Evolutionary conservation across 2,888 invertebrate species (phyloP).

Genomic region (Melanargia galathea): DNA sequence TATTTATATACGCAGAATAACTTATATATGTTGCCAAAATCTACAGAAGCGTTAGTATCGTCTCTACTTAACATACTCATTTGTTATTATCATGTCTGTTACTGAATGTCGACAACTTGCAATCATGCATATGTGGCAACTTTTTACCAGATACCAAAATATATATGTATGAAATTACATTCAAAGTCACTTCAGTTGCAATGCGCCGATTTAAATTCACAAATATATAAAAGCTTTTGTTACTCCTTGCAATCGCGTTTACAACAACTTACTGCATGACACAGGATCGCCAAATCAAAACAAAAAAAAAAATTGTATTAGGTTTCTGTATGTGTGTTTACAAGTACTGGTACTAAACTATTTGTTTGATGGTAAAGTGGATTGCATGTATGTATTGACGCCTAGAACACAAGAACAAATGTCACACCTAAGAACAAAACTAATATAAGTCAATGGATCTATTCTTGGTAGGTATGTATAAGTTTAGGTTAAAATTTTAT

Average conservation of each 20-base stretch:
- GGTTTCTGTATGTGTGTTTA: slow-evolving; percentile 21
- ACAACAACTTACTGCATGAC: slow-evolving; percentile 46
- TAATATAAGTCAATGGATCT: no score
- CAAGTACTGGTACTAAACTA: slow-evolving; percentile 1
- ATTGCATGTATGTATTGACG: not conserved
- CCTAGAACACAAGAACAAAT: no score
- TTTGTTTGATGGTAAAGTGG: not conserved
- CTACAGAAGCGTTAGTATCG: slow-evolving; percentile 63
- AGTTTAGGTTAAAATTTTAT: no score
- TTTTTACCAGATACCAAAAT: slow-evolving; percentile 18
- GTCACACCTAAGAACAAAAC: not conserved
- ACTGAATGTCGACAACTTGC: slow-evolving; percentile 34
- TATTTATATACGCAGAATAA: no score
- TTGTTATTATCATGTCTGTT: slow-evolving; percentile 27
- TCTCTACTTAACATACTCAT: slow-evolving; percentile 39
- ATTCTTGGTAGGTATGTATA: no score
- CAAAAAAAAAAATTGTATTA: slow-evolving; percentile 44
- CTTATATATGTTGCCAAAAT: slow-evolving; percentile 60
- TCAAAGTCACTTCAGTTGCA: slow-evolving; percentile 30
- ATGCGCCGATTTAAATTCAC: slow-evolving; percentile 30
- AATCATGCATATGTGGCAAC: slow-evolving; percentile 43
- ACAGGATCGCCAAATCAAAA: slow-evolving; percentile 46
- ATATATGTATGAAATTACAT: slow-evolving; percentile 29
- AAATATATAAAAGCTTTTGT: slow-evolving; percentile 39
- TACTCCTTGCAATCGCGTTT: slow-evolving; percentile 46